Base-by-base conservation (phyloP, 2,797 vertebrate genomes). In the Pelochelys cantorii region DNA sequence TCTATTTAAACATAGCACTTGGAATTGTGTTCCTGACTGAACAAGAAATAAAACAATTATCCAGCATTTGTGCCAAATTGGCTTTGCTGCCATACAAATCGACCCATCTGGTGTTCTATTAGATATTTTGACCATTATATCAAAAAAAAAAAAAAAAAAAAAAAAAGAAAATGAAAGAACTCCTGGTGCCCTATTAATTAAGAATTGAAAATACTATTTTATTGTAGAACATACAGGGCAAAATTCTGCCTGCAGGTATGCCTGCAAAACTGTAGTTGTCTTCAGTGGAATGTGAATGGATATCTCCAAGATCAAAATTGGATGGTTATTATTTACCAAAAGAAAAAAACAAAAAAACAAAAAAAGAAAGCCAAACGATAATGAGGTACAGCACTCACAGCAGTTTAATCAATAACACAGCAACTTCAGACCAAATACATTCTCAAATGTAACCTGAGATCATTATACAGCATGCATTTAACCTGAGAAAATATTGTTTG, bases 361-460 rank as follows among this genome's bases (percentile, higher is more conserved):
- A 94, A 91, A 90, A 89, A 94, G 90, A 90, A 88, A 94, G 15
- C 52, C 54, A 96, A 89, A 93, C 94, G 83, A 79, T 92, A 94
- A 93, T 68, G 78, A 94, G 94, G 74, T 83, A 93, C 56, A 92
- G 79, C 79, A 37, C 83, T 90, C 84, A 89, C 65, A 81, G n/a
- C 52, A 57, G 42, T 90, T 96, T 96, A 74, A 95, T 94, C 88
- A 80, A 60, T 85, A 95, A 88, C 54, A 81, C 37, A 78, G 86
- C 77, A 92, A 92, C 81, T 84, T 94, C 1, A 0, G 94, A 86
- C 56, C 78, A 84, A 12, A 11, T 55, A 62, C 89, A 81, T 92
- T 89, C 92, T 93, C 88, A 94, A 65, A 91, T 88, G 93, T 83
- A 94, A 86, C 81, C 85, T 89, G 84, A 85, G 95, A 90, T 84